Percentiles rank a stretch among this genome's conserved stretches.
Evolutionary conservation across 2,888 invertebrate species (phyloP).

Genomic region (Notodonta dromedarius): DNA sequence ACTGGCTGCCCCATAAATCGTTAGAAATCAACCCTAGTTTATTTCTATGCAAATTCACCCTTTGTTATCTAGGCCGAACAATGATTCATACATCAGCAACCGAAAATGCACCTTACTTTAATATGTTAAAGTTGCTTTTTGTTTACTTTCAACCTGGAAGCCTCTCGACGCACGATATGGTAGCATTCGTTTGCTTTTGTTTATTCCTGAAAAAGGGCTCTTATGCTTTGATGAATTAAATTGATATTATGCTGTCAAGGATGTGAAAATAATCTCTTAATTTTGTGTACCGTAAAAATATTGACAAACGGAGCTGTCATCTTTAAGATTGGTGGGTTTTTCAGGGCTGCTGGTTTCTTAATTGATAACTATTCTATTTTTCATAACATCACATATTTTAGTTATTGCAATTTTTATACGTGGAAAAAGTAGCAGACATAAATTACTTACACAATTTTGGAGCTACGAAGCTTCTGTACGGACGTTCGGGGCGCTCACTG

Average conservation of each 20-base stretch:
- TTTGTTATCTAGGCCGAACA: constrained; percentile 66
- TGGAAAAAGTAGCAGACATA: no score
- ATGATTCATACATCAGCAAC: constrained; percentile 38
- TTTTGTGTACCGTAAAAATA: constrained; percentile 37
- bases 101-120: constrained; percentile 16
- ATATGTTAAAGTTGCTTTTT: constrained; percentile 13
- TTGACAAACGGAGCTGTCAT: constrained; percentile 11
- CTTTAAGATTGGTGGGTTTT: no score
- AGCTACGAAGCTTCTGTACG: no score
- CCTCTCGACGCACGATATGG: constrained; percentile 20
- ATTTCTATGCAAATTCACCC: constrained; percentile 73
- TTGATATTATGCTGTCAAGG: constrained; percentile 21
- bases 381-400: no score
- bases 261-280: constrained; percentile 21
- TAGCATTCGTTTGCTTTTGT: constrained; percentile 22
- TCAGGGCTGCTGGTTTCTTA: no score
- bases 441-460: no score
- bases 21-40: constrained; percentile 69
- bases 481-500: no score
- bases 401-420: no score
- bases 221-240: constrained; percentile 16
- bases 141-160: constrained; percentile 9
- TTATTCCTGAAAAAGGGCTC: constrained; percentile 30
- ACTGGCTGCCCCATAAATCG: constrained; percentile 56
- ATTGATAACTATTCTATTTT: no score